A percentile compares a stretch with the other conserved stretches of the same genome.
phyloP scores from a whole-genome alignment of 2,113 vertebrate species.

The Siniperca knerii region DNA sequence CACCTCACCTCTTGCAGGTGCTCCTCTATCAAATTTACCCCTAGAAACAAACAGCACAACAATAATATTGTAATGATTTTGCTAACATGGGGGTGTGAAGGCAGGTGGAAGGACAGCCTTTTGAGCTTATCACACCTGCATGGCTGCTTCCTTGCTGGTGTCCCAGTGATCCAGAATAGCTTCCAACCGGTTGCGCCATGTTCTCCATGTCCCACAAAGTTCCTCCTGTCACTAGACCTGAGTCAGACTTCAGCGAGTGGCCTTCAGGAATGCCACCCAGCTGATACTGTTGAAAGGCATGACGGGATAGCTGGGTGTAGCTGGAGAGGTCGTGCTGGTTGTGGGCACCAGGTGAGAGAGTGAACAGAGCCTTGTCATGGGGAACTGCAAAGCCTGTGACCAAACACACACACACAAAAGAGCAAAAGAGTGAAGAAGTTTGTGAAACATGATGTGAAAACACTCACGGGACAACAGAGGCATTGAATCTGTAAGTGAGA shows the following conservation, averaged over 20 bases:
- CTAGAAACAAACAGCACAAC: slow-evolving; percentile 65
- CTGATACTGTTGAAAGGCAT: slow-evolving; percentile 74
- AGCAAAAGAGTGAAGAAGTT: slow-evolving; percentile 19
- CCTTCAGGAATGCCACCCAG: slow-evolving; percentile 64
- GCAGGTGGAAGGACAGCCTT: neutral
- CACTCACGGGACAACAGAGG: neutral
- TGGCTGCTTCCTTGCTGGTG: slow-evolving; percentile 81
- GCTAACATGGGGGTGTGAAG: neutral
- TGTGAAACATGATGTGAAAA: neutral
- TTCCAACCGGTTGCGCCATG: slow-evolving; percentile 70
- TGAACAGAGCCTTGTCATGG: slow-evolving; percentile 75
- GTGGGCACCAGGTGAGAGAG: slow-evolving; percentile 71
- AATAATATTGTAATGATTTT: neutral
- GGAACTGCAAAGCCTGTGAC: slow-evolving; percentile 74
- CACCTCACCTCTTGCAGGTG: slow-evolving; percentile 91
- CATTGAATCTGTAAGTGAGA: neutral
- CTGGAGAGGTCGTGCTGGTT: slow-evolving; percentile 66
- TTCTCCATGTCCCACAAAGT: slow-evolving; percentile 78
- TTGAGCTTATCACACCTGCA: slow-evolving; percentile 79
- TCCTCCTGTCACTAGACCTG: slow-evolving; percentile 63
- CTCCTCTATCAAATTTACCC: slow-evolving; percentile 90
- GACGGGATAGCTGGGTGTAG: slow-evolving; percentile 77
- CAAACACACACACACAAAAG: slow-evolving; percentile 40
- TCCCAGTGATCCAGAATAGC: slow-evolving; percentile 76
- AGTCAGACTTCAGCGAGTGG: slow-evolving; percentile 66